Evolutionary conservation across 1,140 invertebrate species (phyloP).

Genomic region (Plodia interpunctella): DNA sequence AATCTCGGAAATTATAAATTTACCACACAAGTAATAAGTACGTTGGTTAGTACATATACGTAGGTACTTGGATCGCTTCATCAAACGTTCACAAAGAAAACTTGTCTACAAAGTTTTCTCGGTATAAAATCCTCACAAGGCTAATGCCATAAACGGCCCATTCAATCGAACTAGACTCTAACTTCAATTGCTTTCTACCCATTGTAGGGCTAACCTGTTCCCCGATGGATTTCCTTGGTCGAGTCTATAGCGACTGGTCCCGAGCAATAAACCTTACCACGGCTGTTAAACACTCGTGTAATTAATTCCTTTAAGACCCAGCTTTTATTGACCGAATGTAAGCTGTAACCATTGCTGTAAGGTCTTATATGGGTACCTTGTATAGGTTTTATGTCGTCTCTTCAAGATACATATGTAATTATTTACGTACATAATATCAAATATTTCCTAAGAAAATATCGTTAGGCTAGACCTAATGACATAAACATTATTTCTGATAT

Average conservation of each 20-base stretch:
- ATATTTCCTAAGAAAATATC: no score
- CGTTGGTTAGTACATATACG: no score
- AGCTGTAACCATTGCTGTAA: not conserved
- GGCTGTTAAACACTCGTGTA: not conserved
- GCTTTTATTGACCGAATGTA: conserved; percentile 4
- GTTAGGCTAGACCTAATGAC: no score
- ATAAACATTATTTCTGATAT: no score
- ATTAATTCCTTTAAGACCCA: not conserved
- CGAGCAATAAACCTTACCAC: not conserved
- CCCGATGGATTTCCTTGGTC: not conserved
- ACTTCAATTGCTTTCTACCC: conserved; percentile 5
- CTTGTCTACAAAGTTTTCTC: not conserved
- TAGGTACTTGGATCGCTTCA: no score
- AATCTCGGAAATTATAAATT: no score
- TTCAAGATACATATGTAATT: no score
- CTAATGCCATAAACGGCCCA: not conserved
- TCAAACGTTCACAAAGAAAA: no score
- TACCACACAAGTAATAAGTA: no score
- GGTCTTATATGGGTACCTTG: not conserved
- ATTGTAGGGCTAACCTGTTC: conserved; percentile 2
- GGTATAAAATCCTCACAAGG: not conserved
- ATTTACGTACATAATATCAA: no score
- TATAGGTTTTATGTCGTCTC: no score
- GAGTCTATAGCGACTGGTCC: not conserved
- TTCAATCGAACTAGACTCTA: not conserved